Percentiles rank a stretch among this genome's conserved stretches.
Conservation (phyloP, 2,888 invertebrate species). For the Apamea epomidion region DNA sequence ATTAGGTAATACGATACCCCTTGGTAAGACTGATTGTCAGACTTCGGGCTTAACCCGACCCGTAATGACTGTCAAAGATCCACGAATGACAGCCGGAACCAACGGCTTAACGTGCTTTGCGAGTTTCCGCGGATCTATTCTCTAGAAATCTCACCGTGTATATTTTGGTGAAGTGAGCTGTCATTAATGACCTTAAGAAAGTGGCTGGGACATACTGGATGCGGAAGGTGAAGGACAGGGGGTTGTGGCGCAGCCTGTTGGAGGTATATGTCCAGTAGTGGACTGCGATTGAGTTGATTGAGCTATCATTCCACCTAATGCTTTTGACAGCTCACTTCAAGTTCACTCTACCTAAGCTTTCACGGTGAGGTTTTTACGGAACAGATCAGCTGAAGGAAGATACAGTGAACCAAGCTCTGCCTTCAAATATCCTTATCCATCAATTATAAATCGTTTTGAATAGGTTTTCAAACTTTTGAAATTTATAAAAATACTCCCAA, state of each 20-base stretch:
- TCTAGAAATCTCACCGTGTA: background rate
- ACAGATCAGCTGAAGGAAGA: background rate
- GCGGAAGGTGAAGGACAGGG: no score
- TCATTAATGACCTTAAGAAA: background rate
- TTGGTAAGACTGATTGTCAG: no score
- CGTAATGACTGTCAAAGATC: no score
- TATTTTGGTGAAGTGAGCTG: background rate
- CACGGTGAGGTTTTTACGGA: no score
- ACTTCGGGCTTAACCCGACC: no score
- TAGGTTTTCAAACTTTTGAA: background rate
- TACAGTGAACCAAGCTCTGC: background rate
- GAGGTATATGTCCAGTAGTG: no score
- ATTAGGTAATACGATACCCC: no score
- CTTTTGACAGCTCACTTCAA: background rate
- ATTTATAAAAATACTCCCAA: background rate
- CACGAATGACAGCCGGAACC: no score
- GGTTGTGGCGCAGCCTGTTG: no score
- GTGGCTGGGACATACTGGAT: no score
- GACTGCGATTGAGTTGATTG: background rate
- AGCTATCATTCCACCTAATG: background rate
- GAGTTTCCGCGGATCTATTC: background rate
- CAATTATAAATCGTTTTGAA: background rate
- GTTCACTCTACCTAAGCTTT: no score
- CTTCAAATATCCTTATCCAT: background rate
- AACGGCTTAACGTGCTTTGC: no score